Conservation (phyloP, 2,797 vertebrate species). For the Danio tinwini region DNA sequence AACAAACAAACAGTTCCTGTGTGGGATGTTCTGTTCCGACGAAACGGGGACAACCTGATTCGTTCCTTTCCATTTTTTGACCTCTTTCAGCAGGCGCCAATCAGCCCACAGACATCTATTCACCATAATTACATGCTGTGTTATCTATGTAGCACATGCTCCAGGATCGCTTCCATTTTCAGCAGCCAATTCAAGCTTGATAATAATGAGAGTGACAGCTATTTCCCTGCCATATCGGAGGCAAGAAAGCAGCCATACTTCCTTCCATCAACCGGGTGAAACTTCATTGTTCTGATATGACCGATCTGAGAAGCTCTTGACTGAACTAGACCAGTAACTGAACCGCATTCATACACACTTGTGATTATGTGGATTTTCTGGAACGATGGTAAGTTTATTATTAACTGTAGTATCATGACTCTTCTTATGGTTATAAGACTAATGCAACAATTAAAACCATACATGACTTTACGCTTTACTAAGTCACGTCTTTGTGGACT, state of each 20-base stretch:
- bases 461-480: too few relatives aligned
- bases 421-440: too few relatives aligned
- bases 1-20: background rate
- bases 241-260: slow-evolving; percentile 9
- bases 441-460: too few relatives aligned
- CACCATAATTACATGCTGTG: slow-evolving; percentile 65
- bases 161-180: slow-evolving; percentile 53
- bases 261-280: background rate
- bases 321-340: background rate
- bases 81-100: slow-evolving; percentile 63
- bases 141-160: slow-evolving; percentile 61
- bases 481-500: too few relatives aligned
- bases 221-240: slow-evolving; percentile 13
- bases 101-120: slow-evolving; percentile 65
- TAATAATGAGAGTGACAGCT: slow-evolving; percentile 56
- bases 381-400: background rate
- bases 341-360: slow-evolving; percentile 1
- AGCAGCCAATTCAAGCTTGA: slow-evolving; percentile 55
- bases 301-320: slow-evolving; percentile 35
- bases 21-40: slow-evolving; percentile 33
- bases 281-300: background rate
- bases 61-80: slow-evolving; percentile 56
- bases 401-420: too few relatives aligned
- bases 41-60: slow-evolving; percentile 14
- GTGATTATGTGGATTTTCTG: background rate